A percentile compares a stretch with the other conserved stretches of the same genome.
phyloP scores from a whole-genome alignment of 2,888 invertebrate species.

The Pedicia rivosa region DNA sequence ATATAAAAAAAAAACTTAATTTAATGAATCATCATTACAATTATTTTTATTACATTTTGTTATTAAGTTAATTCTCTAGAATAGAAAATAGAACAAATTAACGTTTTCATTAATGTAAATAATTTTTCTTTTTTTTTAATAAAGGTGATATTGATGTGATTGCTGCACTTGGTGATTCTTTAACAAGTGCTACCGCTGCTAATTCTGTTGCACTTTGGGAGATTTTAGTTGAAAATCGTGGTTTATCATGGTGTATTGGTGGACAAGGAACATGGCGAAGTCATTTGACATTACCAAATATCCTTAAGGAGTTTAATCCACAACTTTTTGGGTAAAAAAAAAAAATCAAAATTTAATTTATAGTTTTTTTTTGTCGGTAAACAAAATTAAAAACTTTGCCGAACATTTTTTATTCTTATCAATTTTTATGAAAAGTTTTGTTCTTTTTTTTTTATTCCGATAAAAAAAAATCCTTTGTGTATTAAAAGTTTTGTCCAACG shows the following conservation, averaged over 20 bases:
- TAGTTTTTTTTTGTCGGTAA: no score
- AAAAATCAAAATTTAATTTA: neutral
- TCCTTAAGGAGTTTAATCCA: slow-evolving; percentile 45
- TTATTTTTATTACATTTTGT: neutral
- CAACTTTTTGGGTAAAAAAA: slow-evolving; percentile 36
- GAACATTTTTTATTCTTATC: no score
- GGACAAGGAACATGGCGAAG: slow-evolving; percentile 36
- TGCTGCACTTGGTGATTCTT: slow-evolving; percentile 41
- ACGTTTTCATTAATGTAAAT: neutral
- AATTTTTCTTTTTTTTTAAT: neutral
- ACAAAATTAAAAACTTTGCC: no score
- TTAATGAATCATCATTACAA: neutral
- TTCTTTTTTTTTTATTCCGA: no score
- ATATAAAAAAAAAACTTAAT: neutral
- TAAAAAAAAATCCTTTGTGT: no score
- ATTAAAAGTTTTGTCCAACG: no score
- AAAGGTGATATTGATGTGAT: slow-evolving; percentile 42
- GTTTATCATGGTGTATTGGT: slow-evolving; percentile 32
- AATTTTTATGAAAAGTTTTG: no score
- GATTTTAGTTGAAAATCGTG: slow-evolving; percentile 32
- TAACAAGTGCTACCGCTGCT: slow-evolving; percentile 39
- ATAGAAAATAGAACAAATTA: no score
- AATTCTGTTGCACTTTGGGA: slow-evolving; percentile 32
- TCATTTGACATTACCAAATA: slow-evolving; percentile 38
- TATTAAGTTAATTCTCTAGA: no score